phyloP scores from a whole-genome alignment of 2,797 vertebrate genomes.

The Notoglanidium macrostoma region DNA sequence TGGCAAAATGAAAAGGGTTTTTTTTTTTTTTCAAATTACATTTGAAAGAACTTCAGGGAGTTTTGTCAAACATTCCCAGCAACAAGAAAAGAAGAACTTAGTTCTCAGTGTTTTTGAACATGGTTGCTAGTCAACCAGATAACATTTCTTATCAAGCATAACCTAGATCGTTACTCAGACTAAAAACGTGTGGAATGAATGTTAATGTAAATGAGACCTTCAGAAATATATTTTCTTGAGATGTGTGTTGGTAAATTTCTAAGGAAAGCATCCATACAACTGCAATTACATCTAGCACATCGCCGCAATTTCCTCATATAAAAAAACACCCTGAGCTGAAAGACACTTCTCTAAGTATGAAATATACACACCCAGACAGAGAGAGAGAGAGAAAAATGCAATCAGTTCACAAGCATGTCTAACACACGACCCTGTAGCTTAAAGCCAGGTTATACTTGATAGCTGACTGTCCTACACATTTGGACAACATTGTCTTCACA shows the following conservation, averaged over 20 bases:
- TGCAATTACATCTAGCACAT: background rate
- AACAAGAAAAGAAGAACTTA: background rate
- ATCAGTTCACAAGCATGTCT: background rate
- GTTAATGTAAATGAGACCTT: no score
- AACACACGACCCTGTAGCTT: background rate
- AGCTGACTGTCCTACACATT: background rate
- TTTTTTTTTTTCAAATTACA: no score
- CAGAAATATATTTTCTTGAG: background rate
- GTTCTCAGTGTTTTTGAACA: no score
- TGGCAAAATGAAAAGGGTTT: no score
- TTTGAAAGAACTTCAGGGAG: background rate
- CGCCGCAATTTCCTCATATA: background rate
- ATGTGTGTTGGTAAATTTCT: background rate
- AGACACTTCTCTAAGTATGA: background rate
- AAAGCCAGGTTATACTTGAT: background rate
- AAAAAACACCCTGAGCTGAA: no score
- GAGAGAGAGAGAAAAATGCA: no score
- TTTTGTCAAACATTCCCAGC: background rate
- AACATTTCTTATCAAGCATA: background rate
- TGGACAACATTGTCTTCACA: no score
- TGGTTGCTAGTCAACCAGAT: background rate
- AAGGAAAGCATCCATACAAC: background rate
- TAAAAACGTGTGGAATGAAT: background rate
- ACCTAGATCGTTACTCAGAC: background rate
- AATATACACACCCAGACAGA: background rate